A percentile compares a stretch with the other conserved stretches of the same genome.
Conservation (phyloP, 2,113 vertebrate species). For the Nerophis lumbriciformis region DNA sequence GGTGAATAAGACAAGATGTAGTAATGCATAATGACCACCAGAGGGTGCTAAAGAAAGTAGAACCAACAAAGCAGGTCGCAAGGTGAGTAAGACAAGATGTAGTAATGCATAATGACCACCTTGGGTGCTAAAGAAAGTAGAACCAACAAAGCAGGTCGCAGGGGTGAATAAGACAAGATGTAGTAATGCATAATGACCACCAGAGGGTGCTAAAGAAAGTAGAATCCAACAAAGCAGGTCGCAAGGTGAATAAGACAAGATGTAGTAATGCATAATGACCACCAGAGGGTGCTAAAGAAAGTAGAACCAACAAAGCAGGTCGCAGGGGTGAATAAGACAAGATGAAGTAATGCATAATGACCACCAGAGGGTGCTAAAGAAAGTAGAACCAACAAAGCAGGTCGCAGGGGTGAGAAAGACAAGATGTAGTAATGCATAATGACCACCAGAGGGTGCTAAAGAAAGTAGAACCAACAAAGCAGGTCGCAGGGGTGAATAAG, state of each 20-base stretch:
- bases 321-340: conserved; percentile 88
- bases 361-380: conserved; percentile 38
- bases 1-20: no score
- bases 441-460: conserved; percentile 39
- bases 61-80: conserved; percentile 84
- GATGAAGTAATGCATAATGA: neutral
- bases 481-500: conserved; percentile 91
- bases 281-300: conserved; percentile 32
- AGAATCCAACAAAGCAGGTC: conserved; percentile 82
- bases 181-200: conserved; percentile 14
- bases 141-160: conserved; percentile 84
- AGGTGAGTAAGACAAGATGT: no score
- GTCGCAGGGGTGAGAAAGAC: conserved; percentile 92
- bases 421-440: no score
- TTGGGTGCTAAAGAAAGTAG: conserved; percentile 12
- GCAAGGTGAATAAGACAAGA: no score
- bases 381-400: conserved; percentile 76
- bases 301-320: conserved; percentile 81
- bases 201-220: conserved; percentile 26
- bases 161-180: no score
- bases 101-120: conserved; percentile 16
- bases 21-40: conserved; percentile 22
- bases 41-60: conserved; percentile 20
- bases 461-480: conserved; percentile 73
- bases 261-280: conserved; percentile 6